Percentiles rank a stretch among this genome's conserved stretches.
These are phyloP conservation scores for Momotus momota DNA, from an alignment of 2,797 vertebrate species.

Conservation along the genomic window DNA sequence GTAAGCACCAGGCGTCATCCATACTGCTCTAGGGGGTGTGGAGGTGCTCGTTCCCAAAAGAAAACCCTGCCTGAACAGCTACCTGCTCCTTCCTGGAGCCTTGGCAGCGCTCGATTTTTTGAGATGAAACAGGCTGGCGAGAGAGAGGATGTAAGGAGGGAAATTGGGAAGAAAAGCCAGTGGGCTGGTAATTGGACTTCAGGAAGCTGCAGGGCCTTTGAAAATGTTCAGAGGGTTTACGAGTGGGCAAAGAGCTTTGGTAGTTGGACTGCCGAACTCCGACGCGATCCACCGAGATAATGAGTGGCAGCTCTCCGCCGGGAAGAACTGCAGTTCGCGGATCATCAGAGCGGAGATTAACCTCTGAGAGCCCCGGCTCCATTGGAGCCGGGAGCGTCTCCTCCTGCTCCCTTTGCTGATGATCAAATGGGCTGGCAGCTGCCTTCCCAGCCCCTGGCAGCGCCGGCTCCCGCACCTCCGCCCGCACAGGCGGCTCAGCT, in stretches of 20 bases:
- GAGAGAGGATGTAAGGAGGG: conserved; percentile 71
- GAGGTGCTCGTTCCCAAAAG: background rate
- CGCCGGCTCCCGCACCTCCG: background rate
- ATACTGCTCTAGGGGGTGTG: rapidly evolving
- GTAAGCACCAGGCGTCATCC: conserved; percentile 77
- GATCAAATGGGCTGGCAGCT: background rate
- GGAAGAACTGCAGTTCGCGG: conserved; percentile 65
- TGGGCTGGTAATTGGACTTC: conserved; percentile 85
- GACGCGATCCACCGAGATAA: conserved; percentile 77
- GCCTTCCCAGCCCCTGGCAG: background rate
- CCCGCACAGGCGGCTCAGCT: background rate
- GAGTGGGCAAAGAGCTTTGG: conserved; percentile 77
- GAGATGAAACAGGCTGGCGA: conserved; percentile 71
- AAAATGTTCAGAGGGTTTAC: conserved; percentile 82
- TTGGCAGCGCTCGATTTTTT: background rate
- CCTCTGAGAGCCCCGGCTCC: conserved; percentile 68
- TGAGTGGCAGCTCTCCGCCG: conserved; percentile 76
- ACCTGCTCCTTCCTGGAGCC: background rate
- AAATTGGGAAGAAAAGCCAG: conserved; percentile 78
- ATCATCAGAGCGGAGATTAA: conserved; percentile 82
- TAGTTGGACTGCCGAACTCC: conserved; percentile 73
- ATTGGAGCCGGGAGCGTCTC: conserved; percentile 3
- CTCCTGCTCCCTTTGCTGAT: conserved; percentile 28
- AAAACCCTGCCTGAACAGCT: background rate
- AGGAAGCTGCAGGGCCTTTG: conserved; percentile 80